These are phyloP conservation scores for Rallus crepitans DNA, from an alignment of 2,797 vertebrate species.

Conservation along the genomic window DNA sequence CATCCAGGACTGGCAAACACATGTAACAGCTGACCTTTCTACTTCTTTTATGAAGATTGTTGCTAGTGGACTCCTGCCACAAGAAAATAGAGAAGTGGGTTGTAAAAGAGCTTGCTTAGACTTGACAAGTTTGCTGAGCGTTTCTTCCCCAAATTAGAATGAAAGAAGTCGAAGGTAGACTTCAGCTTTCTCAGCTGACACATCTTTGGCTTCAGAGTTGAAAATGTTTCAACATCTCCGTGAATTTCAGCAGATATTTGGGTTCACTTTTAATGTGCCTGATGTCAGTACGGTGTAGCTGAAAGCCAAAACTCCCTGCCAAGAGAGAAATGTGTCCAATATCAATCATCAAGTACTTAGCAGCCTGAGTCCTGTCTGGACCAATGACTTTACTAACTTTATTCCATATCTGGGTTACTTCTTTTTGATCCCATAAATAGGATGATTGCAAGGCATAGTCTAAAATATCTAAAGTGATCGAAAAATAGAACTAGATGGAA, in stretches of 20 bases:
- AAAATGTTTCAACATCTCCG: conserved; percentile 69
- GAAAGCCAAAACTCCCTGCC: conserved; percentile 60
- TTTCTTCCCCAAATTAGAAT: conserved; percentile 58
- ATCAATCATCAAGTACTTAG: conserved; percentile 63
- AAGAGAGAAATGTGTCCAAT: conserved; percentile 64
- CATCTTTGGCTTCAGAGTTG: conserved; percentile 59
- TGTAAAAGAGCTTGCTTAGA: conserved; percentile 66
- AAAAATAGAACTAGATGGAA: conserved; percentile 40
- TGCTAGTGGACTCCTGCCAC: conserved; percentile 56
- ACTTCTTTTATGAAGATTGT: conserved; percentile 5
- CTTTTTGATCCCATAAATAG: conserved; percentile 59
- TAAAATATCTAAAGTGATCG: conserved; percentile 45
- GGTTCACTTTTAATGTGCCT: conserved; percentile 68
- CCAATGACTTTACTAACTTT: conserved; percentile 60
- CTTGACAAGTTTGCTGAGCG: conserved; percentile 52
- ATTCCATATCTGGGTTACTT: conserved; percentile 57
- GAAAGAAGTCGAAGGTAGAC: conserved; percentile 54
- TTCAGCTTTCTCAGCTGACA: conserved; percentile 62
- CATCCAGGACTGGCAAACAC: not conserved
- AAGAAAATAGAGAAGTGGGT: conserved; percentile 66
- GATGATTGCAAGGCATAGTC: conserved; percentile 24
- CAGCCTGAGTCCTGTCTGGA: conserved; percentile 57
- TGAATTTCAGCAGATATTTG: conserved; percentile 72
- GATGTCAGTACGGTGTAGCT: conserved; percentile 50
- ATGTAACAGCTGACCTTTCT: conserved; percentile 33